phyloP scores from a whole-genome alignment of 2,113 vertebrate genomes.

The Grammomys dolichurus region DNA sequence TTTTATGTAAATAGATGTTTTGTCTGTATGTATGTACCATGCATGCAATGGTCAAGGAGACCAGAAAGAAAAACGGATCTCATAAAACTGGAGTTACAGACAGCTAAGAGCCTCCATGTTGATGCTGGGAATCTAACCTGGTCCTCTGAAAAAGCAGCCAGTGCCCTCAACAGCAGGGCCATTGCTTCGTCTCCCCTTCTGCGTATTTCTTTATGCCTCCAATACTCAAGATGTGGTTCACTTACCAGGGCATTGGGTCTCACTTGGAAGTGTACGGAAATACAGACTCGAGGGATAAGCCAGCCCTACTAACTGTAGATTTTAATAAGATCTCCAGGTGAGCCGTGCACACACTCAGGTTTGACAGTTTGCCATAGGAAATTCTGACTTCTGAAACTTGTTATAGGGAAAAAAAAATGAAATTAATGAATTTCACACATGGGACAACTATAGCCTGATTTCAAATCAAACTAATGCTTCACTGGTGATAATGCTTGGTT shows the following conservation, averaged over 20 bases:
- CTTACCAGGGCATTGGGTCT: neutral
- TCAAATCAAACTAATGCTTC: neutral
- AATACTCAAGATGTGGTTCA: neutral
- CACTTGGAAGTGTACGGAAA: neutral
- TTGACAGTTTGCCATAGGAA: neutral
- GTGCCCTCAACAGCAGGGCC: neutral
- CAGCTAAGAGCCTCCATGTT: too few relatives aligned
- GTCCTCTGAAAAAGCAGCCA: neutral
- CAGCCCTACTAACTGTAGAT: neutral
- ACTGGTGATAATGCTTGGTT: neutral
- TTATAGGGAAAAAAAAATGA: neutral
- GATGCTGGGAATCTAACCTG: neutral
- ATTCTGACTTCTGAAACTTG: neutral
- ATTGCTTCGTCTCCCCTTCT: neutral
- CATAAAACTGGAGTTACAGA: neutral
- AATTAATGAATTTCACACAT: conserved; percentile 36
- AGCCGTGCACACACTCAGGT: accelerated
- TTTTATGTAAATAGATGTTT: neutral
- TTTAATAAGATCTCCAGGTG: conserved; percentile 20
- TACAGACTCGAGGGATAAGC: neutral
- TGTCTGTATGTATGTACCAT: neutral
- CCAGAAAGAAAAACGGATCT: neutral
- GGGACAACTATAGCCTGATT: neutral
- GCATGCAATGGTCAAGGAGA: neutral
- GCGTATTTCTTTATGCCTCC: neutral